phyloP scores from a whole-genome alignment of 1,140 invertebrate species.

The Tetramorium parvispinum region DNA sequence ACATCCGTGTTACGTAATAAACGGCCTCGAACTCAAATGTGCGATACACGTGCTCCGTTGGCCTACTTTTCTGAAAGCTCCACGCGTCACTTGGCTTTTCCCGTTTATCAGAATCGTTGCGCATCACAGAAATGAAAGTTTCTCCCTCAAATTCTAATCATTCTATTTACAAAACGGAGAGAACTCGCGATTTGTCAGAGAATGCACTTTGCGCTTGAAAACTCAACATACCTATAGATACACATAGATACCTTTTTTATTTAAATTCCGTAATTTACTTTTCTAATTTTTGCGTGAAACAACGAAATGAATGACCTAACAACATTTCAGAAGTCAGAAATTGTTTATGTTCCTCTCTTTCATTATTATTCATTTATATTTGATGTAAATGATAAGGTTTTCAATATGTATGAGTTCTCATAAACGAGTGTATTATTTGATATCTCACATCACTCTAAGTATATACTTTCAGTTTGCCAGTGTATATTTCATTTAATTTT shows the following conservation, averaged over 20 bases:
- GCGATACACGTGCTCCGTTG: slow-evolving; percentile 62
- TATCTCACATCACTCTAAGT: background rate
- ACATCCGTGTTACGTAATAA: slow-evolving; percentile 66
- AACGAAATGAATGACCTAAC: background rate
- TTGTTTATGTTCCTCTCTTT: background rate
- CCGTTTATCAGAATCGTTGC: slow-evolving; percentile 1
- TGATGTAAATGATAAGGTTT: background rate
- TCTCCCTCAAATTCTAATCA: too few species aligned
- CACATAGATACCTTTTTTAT: background rate
- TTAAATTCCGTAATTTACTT: background rate
- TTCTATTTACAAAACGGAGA: background rate
- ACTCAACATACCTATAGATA: background rate
- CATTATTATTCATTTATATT: background rate
- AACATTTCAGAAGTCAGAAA: background rate
- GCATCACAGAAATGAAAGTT: background rate
- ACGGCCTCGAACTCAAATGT: slow-evolving; percentile 67
- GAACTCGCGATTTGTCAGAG: background rate
- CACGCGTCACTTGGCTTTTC: slow-evolving; percentile 40
- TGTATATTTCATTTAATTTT: background rate
- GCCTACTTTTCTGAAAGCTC: slow-evolving; percentile 71
- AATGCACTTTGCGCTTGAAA: background rate
- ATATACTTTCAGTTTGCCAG: background rate
- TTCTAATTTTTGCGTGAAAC: background rate
- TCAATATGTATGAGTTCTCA: background rate
- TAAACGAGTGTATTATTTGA: background rate